These are phyloP conservation scores for Drosophila kohkoa DNA, from an alignment of 1,140 invertebrate genomes.

Conservation along the genomic window DNA sequence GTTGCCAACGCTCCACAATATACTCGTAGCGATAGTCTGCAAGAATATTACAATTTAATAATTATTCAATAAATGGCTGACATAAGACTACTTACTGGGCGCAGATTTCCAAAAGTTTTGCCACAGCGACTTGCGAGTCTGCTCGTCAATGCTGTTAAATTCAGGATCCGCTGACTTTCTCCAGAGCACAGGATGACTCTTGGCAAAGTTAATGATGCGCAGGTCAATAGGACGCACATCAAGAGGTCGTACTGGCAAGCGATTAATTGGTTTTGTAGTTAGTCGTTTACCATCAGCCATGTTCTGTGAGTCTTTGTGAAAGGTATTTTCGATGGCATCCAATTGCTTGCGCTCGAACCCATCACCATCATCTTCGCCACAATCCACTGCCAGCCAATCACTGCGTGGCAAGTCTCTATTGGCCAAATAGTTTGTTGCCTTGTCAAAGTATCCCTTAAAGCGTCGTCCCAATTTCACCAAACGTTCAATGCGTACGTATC, in stretches of 20 bases:
- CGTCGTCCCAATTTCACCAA: conserved; percentile 71
- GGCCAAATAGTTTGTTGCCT: conserved; percentile 78
- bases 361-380: conserved; percentile 77
- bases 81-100: conserved; percentile 51
- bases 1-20: conserved; percentile 77
- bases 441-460: conserved; percentile 82
- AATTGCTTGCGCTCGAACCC: conserved; percentile 67
- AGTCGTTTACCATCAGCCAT: conserved; percentile 6
- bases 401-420: conserved; percentile 68
- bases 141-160: conserved; percentile 76
- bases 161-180: conserved; percentile 74
- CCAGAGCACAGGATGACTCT: conserved; percentile 80
- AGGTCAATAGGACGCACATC: conserved; percentile 70
- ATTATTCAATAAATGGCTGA: too few species aligned
- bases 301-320: conserved; percentile 39
- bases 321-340: conserved; percentile 71
- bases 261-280: conserved; percentile 8
- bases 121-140: conserved; percentile 74
- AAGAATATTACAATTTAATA: conserved; percentile 8
- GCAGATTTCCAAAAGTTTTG: conserved; percentile 71
- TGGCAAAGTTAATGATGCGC: conserved; percentile 82
- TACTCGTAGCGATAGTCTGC: conserved; percentile 71
- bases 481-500: conserved; percentile 75
- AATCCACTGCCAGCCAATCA: conserved; percentile 70
- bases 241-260: conserved; percentile 50